Conservation (phyloP, 2,888 invertebrate genomes). For the Spilarctia lutea region DNA sequence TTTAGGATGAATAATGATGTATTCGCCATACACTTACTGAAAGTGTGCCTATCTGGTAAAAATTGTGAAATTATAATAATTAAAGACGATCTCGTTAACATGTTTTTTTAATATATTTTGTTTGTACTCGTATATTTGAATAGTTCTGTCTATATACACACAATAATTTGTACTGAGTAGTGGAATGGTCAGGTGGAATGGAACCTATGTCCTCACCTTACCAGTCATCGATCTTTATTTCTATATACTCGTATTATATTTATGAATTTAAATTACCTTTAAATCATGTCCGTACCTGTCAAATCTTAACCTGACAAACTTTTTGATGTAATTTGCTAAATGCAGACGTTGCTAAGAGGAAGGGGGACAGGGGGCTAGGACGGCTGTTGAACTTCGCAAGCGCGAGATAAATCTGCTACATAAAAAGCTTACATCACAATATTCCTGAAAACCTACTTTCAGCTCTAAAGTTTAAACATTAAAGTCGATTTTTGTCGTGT, state of each 20-base stretch:
- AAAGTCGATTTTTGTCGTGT: slow-evolving; percentile 56
- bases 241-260: too few relatives aligned
- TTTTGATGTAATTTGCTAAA: slow-evolving; percentile 80
- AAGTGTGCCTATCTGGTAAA: too few relatives aligned
- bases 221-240: too few relatives aligned
- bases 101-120: too few relatives aligned
- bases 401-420: slow-evolving; percentile 49
- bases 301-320: slow-evolving; percentile 56
- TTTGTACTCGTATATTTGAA: too few relatives aligned
- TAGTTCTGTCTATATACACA: too few relatives aligned
- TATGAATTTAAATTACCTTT: background rate
- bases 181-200: too few relatives aligned
- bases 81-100: background rate
- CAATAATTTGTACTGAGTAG: too few relatives aligned
- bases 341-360: slow-evolving; percentile 62
- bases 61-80: too few relatives aligned
- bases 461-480: slow-evolving; percentile 48
- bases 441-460: slow-evolving; percentile 47
- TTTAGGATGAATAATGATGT: too few relatives aligned
- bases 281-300: background rate
- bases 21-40: too few relatives aligned
- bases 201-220: too few relatives aligned
- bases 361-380: slow-evolving; percentile 80
- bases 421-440: slow-evolving; percentile 59
- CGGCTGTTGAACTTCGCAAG: slow-evolving; percentile 80